phyloP scores from a whole-genome alignment of 2,797 vertebrate genomes.

The Bufotes viridis region DNA sequence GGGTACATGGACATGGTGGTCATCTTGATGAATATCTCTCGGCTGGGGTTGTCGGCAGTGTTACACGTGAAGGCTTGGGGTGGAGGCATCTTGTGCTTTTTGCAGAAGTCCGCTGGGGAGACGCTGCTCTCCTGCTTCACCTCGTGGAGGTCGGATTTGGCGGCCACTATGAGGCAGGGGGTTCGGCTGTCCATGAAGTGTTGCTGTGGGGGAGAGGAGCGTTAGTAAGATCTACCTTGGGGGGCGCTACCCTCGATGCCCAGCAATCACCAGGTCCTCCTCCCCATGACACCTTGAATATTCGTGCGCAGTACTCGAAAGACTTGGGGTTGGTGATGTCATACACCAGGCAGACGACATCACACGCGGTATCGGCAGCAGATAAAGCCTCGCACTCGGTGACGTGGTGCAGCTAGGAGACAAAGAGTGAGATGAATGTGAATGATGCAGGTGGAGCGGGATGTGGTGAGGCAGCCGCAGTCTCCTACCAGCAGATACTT shows the following conservation, averaged over 20 bases:
- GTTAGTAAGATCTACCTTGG: neutral
- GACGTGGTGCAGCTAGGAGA: conserved; percentile 88
- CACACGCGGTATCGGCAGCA: conserved; percentile 86
- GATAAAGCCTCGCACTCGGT: conserved; percentile 89
- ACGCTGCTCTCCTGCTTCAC: conserved; percentile 88
- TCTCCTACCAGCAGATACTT: conserved; percentile 94
- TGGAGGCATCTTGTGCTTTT: conserved; percentile 97
- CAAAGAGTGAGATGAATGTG: conserved; percentile 48
- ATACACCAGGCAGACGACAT: conserved; percentile 94
- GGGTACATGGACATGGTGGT: conserved; percentile 99
- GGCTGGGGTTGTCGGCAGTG: conserved; percentile 82
- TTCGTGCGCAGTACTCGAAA: conserved; percentile 94
- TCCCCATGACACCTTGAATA: conserved; percentile 81
- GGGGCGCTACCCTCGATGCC: too few relatives aligned
- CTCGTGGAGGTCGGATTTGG: conserved; percentile 96
- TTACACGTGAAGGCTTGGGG: conserved; percentile 95
- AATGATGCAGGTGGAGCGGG: neutral
- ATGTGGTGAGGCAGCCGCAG: neutral
- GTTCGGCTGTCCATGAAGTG: conserved; percentile 96
- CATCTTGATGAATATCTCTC: conserved; percentile 95
- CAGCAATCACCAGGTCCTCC: neutral
- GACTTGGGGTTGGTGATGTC: conserved; percentile 90
- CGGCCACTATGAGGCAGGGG: conserved; percentile 90
- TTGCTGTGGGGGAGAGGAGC: conserved; percentile 76
- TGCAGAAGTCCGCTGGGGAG: conserved; percentile 92